Base-by-base conservation (phyloP, 2,888 invertebrate genomes). In the Melanchra persicariae region DNA sequence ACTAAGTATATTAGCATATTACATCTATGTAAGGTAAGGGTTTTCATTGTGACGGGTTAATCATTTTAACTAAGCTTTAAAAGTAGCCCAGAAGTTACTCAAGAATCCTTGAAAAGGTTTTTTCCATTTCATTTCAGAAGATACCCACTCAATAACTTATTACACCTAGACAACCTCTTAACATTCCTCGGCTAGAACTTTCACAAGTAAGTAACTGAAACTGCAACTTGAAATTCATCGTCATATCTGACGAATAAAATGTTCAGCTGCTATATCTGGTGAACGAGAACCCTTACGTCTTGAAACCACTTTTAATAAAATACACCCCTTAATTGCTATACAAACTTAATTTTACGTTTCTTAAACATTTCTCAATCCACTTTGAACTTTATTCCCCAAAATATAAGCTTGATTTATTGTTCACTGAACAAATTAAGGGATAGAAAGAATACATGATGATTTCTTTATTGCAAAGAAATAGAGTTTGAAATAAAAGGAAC, bases 281-380 rank as follows among this genome's bases (percentile, higher is more conserved):
- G 81, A 49, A 52, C 47, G 3, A 45, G 22, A 19, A 73, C 63
- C 84, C 64, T 83, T 34, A 83, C 43, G 7, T 47, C 43, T 59
- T 49, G 7, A 74, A 85, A 81, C 76, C 51, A 71, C 86, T 74
- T 72, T 85, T 70, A 68, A 83, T 73, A 72, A 73, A 81, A 75
- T 77, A 81, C 85, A 84, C 85, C 85, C 84, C 84, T 68, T 77
- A 77, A 83, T 78, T 78, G 74, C 63, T 55, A n/a, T 19, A 78
- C 85, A 74, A 74, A 74, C 57, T 63, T 71, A 62, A 73, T 62
- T 57, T 65, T 74, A 67, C 63, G n/a, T 65, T 69, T 68, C 59
- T 58, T 66, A 43, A 59, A 47, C 5, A 22, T 45, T 58, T 59
- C 1, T 22, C 15, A 59, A 34, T 57, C n/a, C 10, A 83, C 59